A percentile compares a stretch with the other conserved stretches of the same genome.
Conservation (phyloP, 2,888 invertebrate genomes). For the Drosophila ezoana region DNA sequence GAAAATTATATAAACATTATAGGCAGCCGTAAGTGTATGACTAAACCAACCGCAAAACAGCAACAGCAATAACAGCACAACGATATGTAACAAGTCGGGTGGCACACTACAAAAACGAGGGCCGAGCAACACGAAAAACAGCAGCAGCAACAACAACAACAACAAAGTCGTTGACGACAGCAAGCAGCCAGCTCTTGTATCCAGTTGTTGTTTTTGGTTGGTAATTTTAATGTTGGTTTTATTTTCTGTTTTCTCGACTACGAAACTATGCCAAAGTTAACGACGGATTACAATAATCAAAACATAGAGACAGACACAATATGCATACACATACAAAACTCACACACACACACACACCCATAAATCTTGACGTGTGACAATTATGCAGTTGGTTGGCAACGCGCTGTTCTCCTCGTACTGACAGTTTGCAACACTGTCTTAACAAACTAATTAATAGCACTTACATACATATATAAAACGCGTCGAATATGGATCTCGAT, state of each 20-base stretch:
- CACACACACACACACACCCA: conserved; percentile 3
- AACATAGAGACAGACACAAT: conserved; percentile 21
- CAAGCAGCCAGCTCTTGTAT: conserved; percentile 23
- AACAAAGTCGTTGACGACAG: conserved; percentile 26
- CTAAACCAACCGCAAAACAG: conserved; percentile 73
- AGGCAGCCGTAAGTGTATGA: conserved; percentile 73
- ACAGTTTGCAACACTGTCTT: conserved; percentile 48
- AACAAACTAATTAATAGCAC: conserved; percentile 54
- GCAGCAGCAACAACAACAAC: conserved; percentile 17
- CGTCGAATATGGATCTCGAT: conserved; percentile 22
- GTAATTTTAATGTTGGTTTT: conserved; percentile 66
- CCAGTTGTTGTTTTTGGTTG: conserved; percentile 39
- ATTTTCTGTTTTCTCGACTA: conserved; percentile 64
- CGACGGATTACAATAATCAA: conserved; percentile 73
- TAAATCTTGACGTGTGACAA: conserved; percentile 42
- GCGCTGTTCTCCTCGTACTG: conserved; percentile 11
- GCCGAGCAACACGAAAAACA: conserved; percentile 45
- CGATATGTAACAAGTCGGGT: conserved; percentile 74
- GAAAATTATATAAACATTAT: conserved; percentile 80
- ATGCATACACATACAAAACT: conserved; percentile 8
- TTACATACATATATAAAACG: neutral
- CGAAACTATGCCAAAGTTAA: conserved; percentile 77
- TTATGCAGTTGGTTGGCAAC: conserved; percentile 64
- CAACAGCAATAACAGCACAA: conserved; percentile 38
- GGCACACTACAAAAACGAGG: conserved; percentile 67